These are phyloP conservation scores for Melolontha melolontha DNA, from an alignment of 2,888 invertebrate species.

Conservation along the genomic window DNA sequence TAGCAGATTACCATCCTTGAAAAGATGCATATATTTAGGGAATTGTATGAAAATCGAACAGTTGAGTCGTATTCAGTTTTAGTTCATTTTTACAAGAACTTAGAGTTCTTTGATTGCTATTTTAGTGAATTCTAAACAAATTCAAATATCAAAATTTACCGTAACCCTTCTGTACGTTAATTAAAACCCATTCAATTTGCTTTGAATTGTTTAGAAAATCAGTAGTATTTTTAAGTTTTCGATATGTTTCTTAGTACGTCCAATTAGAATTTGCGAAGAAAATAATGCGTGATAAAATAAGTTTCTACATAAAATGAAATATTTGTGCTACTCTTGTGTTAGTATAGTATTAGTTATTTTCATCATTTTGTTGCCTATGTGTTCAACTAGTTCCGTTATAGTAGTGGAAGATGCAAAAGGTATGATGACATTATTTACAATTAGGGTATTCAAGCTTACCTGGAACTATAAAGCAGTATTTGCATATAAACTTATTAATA, in stretches of 20 bases:
- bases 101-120: background rate
- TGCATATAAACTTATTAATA: background rate
- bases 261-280: background rate
- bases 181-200: no score
- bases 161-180: no score
- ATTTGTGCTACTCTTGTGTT: constrained; percentile 46
- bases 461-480: constrained; percentile 7
- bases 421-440: constrained; percentile 43
- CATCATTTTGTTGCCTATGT: constrained; percentile 44
- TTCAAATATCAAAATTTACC: no score
- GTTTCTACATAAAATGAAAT: constrained; percentile 51
- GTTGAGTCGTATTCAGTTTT: constrained; percentile 25
- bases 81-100: background rate
- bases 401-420: constrained; percentile 62
- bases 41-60: constrained; percentile 35
- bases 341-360: constrained; percentile 54
- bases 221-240: no score
- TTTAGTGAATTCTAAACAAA: no score
- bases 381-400: constrained; percentile 52
- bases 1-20: constrained; percentile 59
- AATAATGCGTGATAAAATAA: constrained; percentile 31
- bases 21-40: constrained; percentile 59
- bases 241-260: background rate
- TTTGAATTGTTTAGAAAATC: no score
- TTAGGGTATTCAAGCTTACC: background rate